Evolutionary conservation across 2,113 vertebrate genomes (phyloP).

Genomic region (Sebastes schlegelii): DNA sequence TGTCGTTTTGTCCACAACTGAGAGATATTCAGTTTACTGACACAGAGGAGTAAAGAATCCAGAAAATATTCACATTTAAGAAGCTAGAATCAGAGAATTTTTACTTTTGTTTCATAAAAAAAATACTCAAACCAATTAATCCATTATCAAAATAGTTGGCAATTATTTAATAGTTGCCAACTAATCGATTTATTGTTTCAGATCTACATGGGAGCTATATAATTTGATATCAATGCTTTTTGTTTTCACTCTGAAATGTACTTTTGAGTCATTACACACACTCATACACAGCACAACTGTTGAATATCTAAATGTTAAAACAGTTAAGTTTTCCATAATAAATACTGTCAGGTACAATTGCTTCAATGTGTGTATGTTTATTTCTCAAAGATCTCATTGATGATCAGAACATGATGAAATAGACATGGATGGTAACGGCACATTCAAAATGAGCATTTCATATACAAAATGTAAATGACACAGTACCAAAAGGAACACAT

Average conservation of each 20-base stretch:
- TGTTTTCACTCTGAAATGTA: not conserved
- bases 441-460: not conserved
- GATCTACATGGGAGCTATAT: not conserved
- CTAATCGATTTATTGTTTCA: too few relatives aligned
- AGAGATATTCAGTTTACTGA: too few relatives aligned
- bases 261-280: not conserved
- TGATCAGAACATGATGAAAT: not conserved
- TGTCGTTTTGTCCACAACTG: too few relatives aligned
- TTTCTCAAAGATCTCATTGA: conserved; percentile 16
- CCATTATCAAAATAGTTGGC: too few relatives aligned
- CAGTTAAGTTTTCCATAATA: not conserved
- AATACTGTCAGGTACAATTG: not conserved
- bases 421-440: not conserved
- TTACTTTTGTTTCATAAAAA: too few relatives aligned
- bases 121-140: too few relatives aligned
- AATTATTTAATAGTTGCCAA: too few relatives aligned
- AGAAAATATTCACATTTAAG: too few relatives aligned
- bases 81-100: too few relatives aligned
- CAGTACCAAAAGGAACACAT: too few relatives aligned
- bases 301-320: not conserved
- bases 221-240: not conserved
- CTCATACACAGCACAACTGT: not conserved
- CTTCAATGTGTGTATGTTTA: conserved; percentile 1
- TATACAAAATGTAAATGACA: not conserved
- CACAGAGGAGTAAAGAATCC: too few relatives aligned